Conservation (phyloP, 2,888 invertebrate species). For the Brachylomia viminalis region DNA sequence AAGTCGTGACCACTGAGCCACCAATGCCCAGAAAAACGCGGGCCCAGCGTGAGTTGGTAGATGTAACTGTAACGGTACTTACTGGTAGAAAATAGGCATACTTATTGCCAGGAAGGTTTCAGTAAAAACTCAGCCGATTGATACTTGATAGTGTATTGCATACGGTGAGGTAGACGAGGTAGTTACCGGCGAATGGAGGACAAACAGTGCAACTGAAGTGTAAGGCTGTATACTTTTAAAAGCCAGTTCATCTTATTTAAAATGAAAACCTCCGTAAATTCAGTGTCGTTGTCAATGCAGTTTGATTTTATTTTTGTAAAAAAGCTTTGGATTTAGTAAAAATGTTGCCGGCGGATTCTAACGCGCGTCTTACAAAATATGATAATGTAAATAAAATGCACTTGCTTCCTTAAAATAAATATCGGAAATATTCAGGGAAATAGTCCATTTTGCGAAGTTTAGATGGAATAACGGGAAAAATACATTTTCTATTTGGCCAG, state of each 20-base stretch:
- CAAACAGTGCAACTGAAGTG: too few species aligned
- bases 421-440: slow-evolving; percentile 31
- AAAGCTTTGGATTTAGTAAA: slow-evolving; percentile 17
- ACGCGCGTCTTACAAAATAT: slow-evolving; percentile 24
- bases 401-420: slow-evolving; percentile 23
- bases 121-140: background rate
- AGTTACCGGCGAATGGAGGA: background rate
- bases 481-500: slow-evolving; percentile 9
- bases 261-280: background rate
- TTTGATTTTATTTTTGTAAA: slow-evolving; percentile 9
- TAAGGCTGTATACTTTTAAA: background rate
- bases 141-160: background rate
- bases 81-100: background rate
- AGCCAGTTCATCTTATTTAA: background rate
- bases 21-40: too few species aligned
- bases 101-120: too few species aligned
- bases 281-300: background rate
- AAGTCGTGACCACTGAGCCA: too few species aligned
- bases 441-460: slow-evolving; percentile 11
- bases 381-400: slow-evolving; percentile 23
- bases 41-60: too few species aligned
- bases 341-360: slow-evolving; percentile 7
- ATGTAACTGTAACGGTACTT: background rate
- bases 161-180: too few species aligned
- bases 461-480: background rate